These are phyloP conservation scores for Ceyx margarethae DNA, from an alignment of 2,113 vertebrate species.

Conservation along the genomic window DNA sequence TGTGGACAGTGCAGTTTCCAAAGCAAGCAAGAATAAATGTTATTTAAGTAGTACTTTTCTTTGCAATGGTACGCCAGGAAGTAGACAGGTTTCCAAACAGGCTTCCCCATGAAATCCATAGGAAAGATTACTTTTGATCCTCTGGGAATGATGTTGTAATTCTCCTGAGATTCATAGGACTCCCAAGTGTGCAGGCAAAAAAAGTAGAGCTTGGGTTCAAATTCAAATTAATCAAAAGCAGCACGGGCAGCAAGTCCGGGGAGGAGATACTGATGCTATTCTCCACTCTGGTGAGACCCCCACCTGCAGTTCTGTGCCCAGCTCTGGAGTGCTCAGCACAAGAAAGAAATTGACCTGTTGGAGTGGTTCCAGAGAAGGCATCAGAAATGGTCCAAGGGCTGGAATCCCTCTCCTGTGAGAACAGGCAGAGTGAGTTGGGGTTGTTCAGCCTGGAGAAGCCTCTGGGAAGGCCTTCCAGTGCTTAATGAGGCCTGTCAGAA, in stretches of 20 bases:
- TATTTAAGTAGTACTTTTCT: neutral
- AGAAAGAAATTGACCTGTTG: neutral
- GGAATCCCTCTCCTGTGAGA: neutral
- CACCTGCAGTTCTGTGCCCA: accelerated
- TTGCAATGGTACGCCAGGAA: neutral
- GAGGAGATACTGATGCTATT: neutral
- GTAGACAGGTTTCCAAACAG: neutral
- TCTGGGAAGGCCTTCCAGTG: neutral
- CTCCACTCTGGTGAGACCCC: neutral
- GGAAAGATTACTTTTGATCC: neutral
- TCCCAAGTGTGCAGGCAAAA: neutral
- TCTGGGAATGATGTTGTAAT: neutral
- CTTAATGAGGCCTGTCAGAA: neutral
- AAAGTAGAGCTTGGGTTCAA: neutral
- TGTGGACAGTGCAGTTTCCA: neutral
- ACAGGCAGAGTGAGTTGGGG: neutral
- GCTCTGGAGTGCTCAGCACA: neutral
- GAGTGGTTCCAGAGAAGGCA: neutral
- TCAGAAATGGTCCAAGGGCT: neutral
- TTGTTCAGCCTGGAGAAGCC: neutral
- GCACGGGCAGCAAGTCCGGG: neutral
- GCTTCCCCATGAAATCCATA: neutral
- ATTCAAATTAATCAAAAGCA: neutral
- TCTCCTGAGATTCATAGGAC: neutral
- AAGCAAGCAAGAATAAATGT: neutral